phyloP scores from a whole-genome alignment of 2,888 invertebrate species.

The Drosophila meridionalis region DNA sequence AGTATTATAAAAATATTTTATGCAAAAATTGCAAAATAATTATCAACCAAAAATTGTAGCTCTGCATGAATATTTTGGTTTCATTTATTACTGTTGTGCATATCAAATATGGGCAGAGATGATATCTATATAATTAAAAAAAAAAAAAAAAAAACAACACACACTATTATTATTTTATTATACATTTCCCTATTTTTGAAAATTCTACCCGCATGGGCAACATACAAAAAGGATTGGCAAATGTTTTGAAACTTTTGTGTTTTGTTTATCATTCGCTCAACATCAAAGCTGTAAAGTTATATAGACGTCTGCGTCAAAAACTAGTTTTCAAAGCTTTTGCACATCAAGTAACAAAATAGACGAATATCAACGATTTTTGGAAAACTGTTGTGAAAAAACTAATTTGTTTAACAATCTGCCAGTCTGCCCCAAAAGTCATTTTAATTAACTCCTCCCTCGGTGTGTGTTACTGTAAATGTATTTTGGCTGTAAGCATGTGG shows the following conservation, averaged over 20 bases:
- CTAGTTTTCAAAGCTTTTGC: background rate
- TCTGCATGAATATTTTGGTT: too few species aligned
- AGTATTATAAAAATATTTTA: background rate
- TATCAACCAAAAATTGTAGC: background rate
- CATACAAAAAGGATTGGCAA: background rate
- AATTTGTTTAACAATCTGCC: constrained; percentile 1
- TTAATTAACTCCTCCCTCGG: background rate
- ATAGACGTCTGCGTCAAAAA: background rate
- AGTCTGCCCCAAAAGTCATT: constrained; percentile 1
- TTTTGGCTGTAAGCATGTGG: background rate
- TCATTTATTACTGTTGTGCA: background rate
- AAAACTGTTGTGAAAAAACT: constrained; percentile 1
- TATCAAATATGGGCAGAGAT: background rate
- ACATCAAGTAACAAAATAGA: background rate
- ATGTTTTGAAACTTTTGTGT: background rate
- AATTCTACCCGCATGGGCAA: background rate
- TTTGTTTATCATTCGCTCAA: background rate
- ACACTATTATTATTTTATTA: background rate
- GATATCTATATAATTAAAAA: background rate
- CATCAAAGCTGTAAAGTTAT: constrained; percentile 2
- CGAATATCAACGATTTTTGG: background rate
- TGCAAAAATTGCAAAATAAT: background rate
- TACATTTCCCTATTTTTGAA: background rate
- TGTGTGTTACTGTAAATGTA: background rate
- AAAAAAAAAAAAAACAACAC: background rate